These are phyloP conservation scores for Ailuropoda melanoleuca DNA, from an alignment of 2,113 vertebrate genomes.

Conservation along the genomic window DNA sequence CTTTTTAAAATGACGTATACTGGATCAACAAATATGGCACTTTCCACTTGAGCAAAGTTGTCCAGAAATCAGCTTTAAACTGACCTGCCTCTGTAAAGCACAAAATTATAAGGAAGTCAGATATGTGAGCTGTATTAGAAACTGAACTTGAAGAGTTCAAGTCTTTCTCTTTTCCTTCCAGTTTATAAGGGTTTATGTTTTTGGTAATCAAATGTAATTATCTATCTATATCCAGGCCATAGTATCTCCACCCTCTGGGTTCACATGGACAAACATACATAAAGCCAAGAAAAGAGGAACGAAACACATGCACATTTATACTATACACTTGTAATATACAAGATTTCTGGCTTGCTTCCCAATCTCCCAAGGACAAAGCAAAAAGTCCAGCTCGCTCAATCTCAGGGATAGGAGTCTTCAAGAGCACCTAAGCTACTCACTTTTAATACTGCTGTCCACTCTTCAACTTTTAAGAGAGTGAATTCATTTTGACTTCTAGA, in stretches of 20 bases:
- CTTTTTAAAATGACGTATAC: background rate
- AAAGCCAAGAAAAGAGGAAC: background rate
- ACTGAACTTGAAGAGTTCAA: background rate
- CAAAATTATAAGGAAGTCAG: background rate
- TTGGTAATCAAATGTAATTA: constrained; percentile 33
- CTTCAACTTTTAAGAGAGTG: background rate
- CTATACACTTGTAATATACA: background rate
- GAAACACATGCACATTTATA: background rate
- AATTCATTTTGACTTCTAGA: background rate
- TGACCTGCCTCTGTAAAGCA: background rate
- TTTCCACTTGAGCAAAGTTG: background rate
- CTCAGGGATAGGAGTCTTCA: background rate
- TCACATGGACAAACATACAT: background rate
- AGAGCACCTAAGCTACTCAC: background rate
- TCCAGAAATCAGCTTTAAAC: background rate
- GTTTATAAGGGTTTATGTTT: background rate
- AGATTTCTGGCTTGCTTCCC: background rate
- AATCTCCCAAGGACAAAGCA: background rate
- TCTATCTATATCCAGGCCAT: background rate
- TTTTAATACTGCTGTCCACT: background rate
- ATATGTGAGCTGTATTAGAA: background rate
- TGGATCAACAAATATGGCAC: background rate
- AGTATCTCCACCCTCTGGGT: background rate
- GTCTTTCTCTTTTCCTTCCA: background rate
- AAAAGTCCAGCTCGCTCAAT: background rate